Evolutionary conservation across 2,113 vertebrate genomes (phyloP).

Genomic region (Athene noctua): DNA sequence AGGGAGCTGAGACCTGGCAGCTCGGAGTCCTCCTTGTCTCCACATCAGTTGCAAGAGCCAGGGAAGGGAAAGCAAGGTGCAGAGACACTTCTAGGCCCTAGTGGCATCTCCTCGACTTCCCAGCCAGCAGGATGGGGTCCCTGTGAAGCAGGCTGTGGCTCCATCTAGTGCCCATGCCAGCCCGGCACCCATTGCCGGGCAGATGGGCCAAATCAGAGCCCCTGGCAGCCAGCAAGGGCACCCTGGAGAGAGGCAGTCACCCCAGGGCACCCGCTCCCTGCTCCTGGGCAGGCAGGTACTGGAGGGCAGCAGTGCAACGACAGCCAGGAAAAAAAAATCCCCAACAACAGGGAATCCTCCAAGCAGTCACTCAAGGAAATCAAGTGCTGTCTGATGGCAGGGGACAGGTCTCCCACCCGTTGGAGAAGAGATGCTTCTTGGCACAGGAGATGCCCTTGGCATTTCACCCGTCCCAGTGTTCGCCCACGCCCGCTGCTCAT

Average conservation of each 20-base stretch:
- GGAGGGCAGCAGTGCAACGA: not conserved
- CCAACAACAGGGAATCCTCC: not conserved
- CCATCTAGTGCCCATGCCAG: conserved; percentile 14
- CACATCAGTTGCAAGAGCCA: not conserved
- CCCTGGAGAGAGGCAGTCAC: not conserved
- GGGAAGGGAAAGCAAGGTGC: not conserved
- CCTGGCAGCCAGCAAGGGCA: not conserved
- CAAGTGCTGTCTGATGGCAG: not conserved
- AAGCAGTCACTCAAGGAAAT: not conserved
- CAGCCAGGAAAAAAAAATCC: not conserved
- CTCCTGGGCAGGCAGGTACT: too few relatives aligned
- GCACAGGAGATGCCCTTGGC: not conserved
- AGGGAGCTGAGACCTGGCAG: not conserved
- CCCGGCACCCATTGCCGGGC: not conserved
- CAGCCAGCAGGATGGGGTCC: not conserved
- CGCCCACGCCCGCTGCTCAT: not conserved
- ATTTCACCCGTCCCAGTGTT: not conserved
- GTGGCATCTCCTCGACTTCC: not conserved
- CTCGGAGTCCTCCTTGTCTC: not conserved
- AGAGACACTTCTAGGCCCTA: not conserved
- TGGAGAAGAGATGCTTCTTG: not conserved
- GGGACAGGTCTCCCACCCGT: rapidly evolving
- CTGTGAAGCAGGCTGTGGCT: conserved; percentile 25
- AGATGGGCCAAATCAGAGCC: not conserved
- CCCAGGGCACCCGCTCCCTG: not conserved